Base-by-base conservation (phyloP, 2,113 vertebrate species). In the Taurulus bubalis region DNA sequence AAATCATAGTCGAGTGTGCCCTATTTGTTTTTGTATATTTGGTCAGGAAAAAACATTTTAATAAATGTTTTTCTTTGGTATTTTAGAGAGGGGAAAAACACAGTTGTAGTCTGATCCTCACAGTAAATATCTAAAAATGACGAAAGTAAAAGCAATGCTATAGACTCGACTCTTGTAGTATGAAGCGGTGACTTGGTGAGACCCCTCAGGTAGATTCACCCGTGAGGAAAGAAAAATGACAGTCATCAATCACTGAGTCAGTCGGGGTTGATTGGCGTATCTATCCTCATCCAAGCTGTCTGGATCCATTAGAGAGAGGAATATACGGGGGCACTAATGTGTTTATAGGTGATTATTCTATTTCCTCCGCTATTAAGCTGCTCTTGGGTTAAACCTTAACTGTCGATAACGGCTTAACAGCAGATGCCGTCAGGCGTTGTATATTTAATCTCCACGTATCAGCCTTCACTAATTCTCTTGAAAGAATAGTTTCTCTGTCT, bases 231-330 rank as follows among this genome's bases (percentile, higher is more conserved):
- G 53, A 80, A 64, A 87, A 62, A 77, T 88, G 90, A 87, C 90
- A 90, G 77, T 87, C 93, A 94, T 94, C 93, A 89, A 93, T 95
- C 92, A 93, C 78, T 26, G 75, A 83, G 76, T 90, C 85, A 74
- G 75, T 68, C 40, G 11, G 70, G 63, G 73, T 78, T 89, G 91
- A 92, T 81, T 87, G 90, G 92, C 78, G 63, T 89, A 94, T 95
- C 91, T 86, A 91, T 94, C 91, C 89, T 94, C 92, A 94, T 95
- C 90, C 80, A 74, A 79, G 58, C 89, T 93, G 94, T 93, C 94
- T 74, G 82, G 80, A 82, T 51, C 63, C 86, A 92, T 95, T 93
- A 93, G 85, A 65, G 78, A 77, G 80, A 58, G 36, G 51, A 79
- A 87, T 83, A 73, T 78, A 80, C 22, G 63, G 30, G 15, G 42